phyloP scores from a whole-genome alignment of 2,888 invertebrate genomes.

The Drosophila paranaensis region DNA sequence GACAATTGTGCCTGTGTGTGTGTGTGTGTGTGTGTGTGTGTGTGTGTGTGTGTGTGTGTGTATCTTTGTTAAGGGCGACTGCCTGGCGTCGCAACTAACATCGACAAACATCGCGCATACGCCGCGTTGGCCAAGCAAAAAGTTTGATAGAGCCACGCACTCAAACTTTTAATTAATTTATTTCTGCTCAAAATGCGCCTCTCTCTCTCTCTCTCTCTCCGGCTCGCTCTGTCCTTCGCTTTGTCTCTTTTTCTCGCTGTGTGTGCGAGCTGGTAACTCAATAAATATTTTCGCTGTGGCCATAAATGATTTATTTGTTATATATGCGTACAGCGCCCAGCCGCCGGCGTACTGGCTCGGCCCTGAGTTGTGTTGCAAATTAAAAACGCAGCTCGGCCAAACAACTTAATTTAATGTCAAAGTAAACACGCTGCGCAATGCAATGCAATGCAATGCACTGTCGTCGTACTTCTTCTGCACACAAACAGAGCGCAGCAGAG shows the following conservation, averaged over 20 bases:
- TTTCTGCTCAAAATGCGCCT: conserved; percentile 51
- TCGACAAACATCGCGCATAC: conserved; percentile 49
- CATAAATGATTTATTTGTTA: conserved; percentile 81
- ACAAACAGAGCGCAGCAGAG: neutral
- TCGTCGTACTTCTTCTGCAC: conserved; percentile 9
- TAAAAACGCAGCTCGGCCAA: conserved; percentile 65
- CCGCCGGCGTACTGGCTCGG: neutral
- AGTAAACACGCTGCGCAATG: conserved; percentile 59
- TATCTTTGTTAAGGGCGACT: conserved; percentile 41
- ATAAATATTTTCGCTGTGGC: conserved; percentile 74
- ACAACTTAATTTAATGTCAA: conserved; percentile 80
- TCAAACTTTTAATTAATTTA: conserved; percentile 77
- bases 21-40: conserved; percentile 6
- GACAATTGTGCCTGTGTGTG: conserved; percentile 40
- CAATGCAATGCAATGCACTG: conserved; percentile 43
- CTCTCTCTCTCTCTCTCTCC: neutral
- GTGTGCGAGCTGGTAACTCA: conserved; percentile 57
- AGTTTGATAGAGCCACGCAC: conserved; percentile 64
- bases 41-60: conserved; percentile 10
- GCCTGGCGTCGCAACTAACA: conserved; percentile 47
- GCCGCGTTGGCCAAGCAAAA: conserved; percentile 51
- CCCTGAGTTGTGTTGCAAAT: conserved; percentile 51
- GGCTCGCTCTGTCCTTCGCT: no score
- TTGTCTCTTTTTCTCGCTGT: conserved; percentile 24
- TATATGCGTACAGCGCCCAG: conserved; percentile 59